Evolutionary conservation across 23 tunicate genomes (phyloP), one percentile per base, ranked within the genome.

Genomic region (Styela clava): DNA sequence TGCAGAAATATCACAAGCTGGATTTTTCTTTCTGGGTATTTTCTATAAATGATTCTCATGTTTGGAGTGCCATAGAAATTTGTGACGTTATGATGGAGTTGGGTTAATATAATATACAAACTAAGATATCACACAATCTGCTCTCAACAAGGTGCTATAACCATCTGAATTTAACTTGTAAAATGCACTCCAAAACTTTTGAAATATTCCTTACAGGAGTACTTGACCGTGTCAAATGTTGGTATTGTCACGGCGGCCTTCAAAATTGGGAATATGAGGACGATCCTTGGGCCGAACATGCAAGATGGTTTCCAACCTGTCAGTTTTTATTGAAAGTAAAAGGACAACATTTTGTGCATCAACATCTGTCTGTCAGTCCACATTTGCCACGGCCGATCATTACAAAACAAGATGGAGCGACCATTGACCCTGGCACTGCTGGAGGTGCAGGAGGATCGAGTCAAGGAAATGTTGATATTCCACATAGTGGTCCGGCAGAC

Each of bases 1-100:
- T 2, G 24, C 61, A 74, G 89, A 85, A 73, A 89, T 89, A 16
- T 78, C 89, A 12, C 74, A 74, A 32, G 95, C 95, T 28, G 95
- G 95, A 65, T 89, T 89, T 62, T 89, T 89, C 79, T 89, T 80
- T 30, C 81, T 89, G 5, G 95, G 95, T 69, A n/a, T n/a, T n/a
- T n/a, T n/a, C n/a, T n/a, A n/a, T n/a, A n/a, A n/a, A n/a, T n/a
- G n/a, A n/a, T n/a, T n/a, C n/a, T n/a, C n/a, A n/a, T n/a, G n/a
- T n/a, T n/a, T n/a, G n/a, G n/a, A n/a, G n/a, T n/a, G n/a, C n/a
- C n/a, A n/a, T n/a, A n/a, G n/a, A n/a, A n/a, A n/a, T n/a, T n/a
- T n/a, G n/a, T n/a, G n/a, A n/a, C n/a, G n/a, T n/a, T n/a, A n/a
- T n/a, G n/a, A n/a, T n/a, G n/a, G n/a, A n/a, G n/a, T n/a, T n/a